A percentile compares a stretch with the other conserved stretches of the same genome.
These are phyloP conservation scores for Microcebus murinus DNA, from an alignment of 2,113 vertebrate species.

Conservation along the genomic window DNA sequence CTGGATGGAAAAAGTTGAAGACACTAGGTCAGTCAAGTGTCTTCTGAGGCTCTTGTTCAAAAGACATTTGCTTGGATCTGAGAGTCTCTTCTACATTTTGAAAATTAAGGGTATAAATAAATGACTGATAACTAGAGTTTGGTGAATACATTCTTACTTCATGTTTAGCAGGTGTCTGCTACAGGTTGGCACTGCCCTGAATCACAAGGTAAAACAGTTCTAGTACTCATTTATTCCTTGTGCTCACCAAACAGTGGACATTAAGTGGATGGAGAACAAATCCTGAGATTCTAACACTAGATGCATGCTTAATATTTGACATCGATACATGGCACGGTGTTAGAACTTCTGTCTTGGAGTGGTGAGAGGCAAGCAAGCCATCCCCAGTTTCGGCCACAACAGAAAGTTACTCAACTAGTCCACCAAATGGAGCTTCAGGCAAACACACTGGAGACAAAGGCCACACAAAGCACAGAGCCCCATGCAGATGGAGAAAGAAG, in stretches of 20 bases:
- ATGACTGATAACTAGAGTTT: background rate
- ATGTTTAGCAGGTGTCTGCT: background rate
- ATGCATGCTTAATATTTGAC: background rate
- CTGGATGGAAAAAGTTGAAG: background rate
- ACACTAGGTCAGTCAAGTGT: background rate
- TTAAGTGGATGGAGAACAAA: background rate
- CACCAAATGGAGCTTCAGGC: background rate
- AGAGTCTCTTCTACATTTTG: background rate
- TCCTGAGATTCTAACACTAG: background rate
- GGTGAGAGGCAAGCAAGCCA: background rate
- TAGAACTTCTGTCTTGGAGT: background rate
- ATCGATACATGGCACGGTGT: background rate
- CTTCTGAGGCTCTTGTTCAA: background rate
- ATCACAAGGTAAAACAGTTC: fast-evolving
- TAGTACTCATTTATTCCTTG: background rate
- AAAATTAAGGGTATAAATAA: background rate
- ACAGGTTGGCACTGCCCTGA: background rate
- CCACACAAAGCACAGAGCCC: background rate
- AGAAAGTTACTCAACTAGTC: background rate
- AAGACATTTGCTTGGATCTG: background rate
- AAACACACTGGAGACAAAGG: background rate
- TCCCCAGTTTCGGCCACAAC: background rate
- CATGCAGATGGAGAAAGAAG: background rate
- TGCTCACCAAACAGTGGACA: background rate
- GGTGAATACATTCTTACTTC: background rate